Percentiles rank a stretch among this genome's conserved stretches.
These are phyloP conservation scores for Crossocerus cetratus DNA, from an alignment of 2,888 invertebrate genomes.

Conservation along the genomic window DNA sequence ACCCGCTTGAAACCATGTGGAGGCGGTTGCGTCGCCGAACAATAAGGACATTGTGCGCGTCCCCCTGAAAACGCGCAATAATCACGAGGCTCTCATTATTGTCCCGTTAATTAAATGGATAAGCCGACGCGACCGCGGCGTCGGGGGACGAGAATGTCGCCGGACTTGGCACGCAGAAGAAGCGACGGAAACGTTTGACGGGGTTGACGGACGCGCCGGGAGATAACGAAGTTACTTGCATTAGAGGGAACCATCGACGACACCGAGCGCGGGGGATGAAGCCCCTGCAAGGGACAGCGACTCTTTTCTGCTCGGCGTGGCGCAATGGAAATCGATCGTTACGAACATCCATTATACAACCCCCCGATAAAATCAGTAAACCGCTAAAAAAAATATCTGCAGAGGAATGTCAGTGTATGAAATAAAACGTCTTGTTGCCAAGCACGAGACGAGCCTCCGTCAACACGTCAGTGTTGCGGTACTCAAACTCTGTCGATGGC, in stretches of 20 bases:
- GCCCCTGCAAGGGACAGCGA: not conserved
- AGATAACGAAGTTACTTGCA: conserved; percentile 60
- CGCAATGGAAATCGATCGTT: too few relatives aligned
- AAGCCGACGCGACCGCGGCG: conserved; percentile 60
- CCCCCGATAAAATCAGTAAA: too few relatives aligned
- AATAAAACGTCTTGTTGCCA: too few relatives aligned
- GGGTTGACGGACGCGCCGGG: conserved; percentile 60
- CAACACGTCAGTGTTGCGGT: too few relatives aligned
- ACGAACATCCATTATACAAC: too few relatives aligned
- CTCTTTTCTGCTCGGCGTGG: too few relatives aligned
- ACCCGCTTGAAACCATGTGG: too few relatives aligned
- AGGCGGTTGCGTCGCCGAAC: conserved; percentile 47
- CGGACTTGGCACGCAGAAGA: conserved; percentile 52
- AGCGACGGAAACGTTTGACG: conserved; percentile 69
- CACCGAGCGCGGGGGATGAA: conserved; percentile 8
- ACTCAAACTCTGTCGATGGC: too few relatives aligned
- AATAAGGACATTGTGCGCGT: conserved; percentile 67
- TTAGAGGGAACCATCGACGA: conserved; percentile 29
- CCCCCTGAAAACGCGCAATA: conserved; percentile 54
- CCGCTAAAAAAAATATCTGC: too few relatives aligned
- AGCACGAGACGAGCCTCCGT: too few relatives aligned
- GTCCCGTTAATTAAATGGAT: conserved; percentile 76
- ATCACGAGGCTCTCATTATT: conserved; percentile 64
- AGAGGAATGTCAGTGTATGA: too few relatives aligned
- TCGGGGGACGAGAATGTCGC: conserved; percentile 19